Evolutionary conservation across 92 coral and sea anemone genomes (phyloP), one percentile per base, ranked within the genome.

Genomic region (Pocillopora grandis): DNA sequence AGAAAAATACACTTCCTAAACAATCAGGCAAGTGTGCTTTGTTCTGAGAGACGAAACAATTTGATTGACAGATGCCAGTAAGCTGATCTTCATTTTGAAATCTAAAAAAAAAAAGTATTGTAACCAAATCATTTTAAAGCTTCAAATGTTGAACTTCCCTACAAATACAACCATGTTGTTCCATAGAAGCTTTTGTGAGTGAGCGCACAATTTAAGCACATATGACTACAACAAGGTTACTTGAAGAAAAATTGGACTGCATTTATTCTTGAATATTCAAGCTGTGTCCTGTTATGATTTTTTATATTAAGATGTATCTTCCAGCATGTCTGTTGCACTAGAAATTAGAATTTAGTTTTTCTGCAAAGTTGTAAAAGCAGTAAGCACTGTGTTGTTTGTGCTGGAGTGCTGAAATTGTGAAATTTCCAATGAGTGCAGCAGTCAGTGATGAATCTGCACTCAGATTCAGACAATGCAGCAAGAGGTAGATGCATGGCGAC

Each of bases 1-100:
- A 92, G 81, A 92, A 90, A 83, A 92, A 92, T 81, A 61, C 90
- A 12, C 89, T 92, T 63, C 95, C 95, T 19, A 91, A 87, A 72
- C 90, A 95, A 78, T 85, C 91, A 92, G 89, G 98, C 93, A 95
- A 79, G 93, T 85, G 88, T 61, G 77, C 76, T 57, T 84, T 84
- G 88, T 76, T 76, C 71, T 84, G 77, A 84, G 79, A 18, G 77
- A 58, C 59, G 59, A 59, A 77, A 81, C 85, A 70, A 21, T 72
- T 82, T 83, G 80, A 72, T 52, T 81, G 85, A 71, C 68, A 12
- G 85, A 58, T 69, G 76, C 58, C 85, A 81, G 17, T 69, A 67
- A 65, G 21, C 75, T 79, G 75, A 79, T 16, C 57, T 31, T 23
- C 83, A 79, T 20, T 62, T 77, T 19, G 5, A 48, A 77, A 5